Conservation (phyloP, 2,797 vertebrate species). For the Spinibarbus caldwelli region DNA sequence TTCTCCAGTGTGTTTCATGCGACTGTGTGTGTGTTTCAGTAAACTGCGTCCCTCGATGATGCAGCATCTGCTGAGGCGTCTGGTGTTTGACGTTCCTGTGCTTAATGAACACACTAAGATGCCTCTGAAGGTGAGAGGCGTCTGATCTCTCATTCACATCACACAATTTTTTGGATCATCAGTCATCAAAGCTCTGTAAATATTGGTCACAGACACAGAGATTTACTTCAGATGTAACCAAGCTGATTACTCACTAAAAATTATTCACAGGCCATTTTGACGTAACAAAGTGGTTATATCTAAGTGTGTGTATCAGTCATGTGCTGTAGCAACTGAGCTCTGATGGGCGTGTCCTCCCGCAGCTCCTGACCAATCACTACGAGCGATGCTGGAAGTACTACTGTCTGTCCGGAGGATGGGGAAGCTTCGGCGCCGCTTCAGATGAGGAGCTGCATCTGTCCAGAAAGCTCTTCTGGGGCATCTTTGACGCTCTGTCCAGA, state of each 20-base stretch:
- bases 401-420: constrained; percentile 92
- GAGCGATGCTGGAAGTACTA: constrained; percentile 98
- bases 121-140: constrained; percentile 88
- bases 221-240: too few relatives aligned
- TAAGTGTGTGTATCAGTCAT: too few relatives aligned
- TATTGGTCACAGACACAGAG: too few relatives aligned
- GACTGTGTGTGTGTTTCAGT: background rate
- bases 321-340: background rate
- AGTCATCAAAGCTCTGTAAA: too few relatives aligned
- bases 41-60: constrained; percentile 92
- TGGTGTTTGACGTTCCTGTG: constrained; percentile 95
- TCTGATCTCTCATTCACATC: background rate
- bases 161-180: too few relatives aligned
- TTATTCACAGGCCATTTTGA: too few relatives aligned
- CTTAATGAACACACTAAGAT: constrained; percentile 96
- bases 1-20: too few relatives aligned
- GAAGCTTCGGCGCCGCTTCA: constrained; percentile 89
- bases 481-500: constrained; percentile 93
- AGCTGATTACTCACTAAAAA: too few relatives aligned
- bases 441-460: constrained; percentile 96
- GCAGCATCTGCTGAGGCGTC: constrained; percentile 92
- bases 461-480: constrained; percentile 96
- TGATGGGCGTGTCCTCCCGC: constrained; percentile 26
- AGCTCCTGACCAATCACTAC: constrained; percentile 96
- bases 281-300: too few relatives aligned